These are phyloP conservation scores for Egretta garzetta DNA, from an alignment of 2,113 vertebrate genomes.

Conservation along the genomic window DNA sequence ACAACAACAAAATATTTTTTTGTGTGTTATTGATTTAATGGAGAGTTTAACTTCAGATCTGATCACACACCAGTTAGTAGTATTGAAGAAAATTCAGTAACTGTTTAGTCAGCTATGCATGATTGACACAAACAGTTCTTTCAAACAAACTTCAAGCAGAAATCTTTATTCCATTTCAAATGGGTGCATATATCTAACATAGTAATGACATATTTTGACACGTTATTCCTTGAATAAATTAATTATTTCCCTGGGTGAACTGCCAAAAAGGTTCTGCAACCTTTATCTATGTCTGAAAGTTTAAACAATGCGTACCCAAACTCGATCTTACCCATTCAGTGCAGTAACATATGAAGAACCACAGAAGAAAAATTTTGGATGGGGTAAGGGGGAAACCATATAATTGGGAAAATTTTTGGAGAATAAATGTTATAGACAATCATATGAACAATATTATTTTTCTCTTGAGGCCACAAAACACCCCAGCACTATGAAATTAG, in stretches of 20 bases:
- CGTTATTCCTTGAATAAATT: background rate
- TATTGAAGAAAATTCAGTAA: background rate
- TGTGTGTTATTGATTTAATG: background rate
- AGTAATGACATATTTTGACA: background rate
- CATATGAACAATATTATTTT: accelerated
- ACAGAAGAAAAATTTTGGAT: background rate
- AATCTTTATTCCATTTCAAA: background rate
- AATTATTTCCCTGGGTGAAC: background rate
- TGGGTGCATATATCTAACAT: background rate
- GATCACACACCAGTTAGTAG: background rate
- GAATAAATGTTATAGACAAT: background rate
- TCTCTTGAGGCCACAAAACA: background rate
- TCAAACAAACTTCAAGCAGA: background rate
- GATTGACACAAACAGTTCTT: background rate
- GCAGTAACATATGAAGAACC: background rate
- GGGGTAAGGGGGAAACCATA: background rate
- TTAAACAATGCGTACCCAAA: background rate
- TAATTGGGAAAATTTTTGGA: background rate
- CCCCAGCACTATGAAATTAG: background rate
- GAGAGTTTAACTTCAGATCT: background rate
- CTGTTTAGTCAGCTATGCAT: background rate
- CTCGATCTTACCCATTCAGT: background rate
- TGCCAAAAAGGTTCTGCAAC: background rate
- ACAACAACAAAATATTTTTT: background rate
- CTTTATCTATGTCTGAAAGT: background rate